Base-by-base conservation (phyloP, 2,113 vertebrate species). In the Forbesichthys agassizii region DNA sequence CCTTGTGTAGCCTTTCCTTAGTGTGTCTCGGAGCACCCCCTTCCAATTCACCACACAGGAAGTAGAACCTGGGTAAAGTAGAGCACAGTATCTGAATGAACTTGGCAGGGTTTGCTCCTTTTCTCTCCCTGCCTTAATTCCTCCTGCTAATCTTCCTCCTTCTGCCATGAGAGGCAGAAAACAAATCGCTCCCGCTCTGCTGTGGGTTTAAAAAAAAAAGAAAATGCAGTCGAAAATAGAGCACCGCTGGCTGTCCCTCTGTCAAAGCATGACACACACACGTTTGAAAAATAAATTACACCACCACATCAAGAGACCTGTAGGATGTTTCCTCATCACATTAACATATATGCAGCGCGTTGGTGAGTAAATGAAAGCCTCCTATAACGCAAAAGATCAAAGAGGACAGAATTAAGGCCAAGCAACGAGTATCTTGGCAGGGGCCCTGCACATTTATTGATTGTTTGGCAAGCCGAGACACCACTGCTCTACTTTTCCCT, bases 381-480 rank as follows among this genome's bases (percentile, higher is more conserved):
- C 72, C 58, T 70, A 81, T 86, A 87, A 74, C 10, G 18, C 66
- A 65, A 80, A 77, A 88, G 85, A 87, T 91, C 82, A 87, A 88
- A 89, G 87, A 79, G 68, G 82, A 89, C 89, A 83, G 83, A 89
- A 90, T 91, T 88, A 88, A 89, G 86, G 73, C 80, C 79, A 85
- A 88, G 79, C 84, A 88, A 90, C 86, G 86, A 91, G 89, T 84
- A 90, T 87, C 84, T 90, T 92, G 92, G 90, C 89, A 87, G 75
- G 81, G 81, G 65, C 73, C 75, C 79, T 73, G 81, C 66, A 83
- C 85, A 88, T 86, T 36, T 91, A 92, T 93, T 91, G 92, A 92
- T 90, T 90, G 88, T 87, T 91, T 91, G 87, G 90, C 90, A 88
- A 85, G 84, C 85, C 54, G 66, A 36, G 60, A 66, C 73, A 75